A percentile compares a stretch with the other conserved stretches of the same genome.
These are phyloP conservation scores for Eupeodes latifasciatus DNA, from an alignment of 2,888 invertebrate genomes.

Conservation along the genomic window DNA sequence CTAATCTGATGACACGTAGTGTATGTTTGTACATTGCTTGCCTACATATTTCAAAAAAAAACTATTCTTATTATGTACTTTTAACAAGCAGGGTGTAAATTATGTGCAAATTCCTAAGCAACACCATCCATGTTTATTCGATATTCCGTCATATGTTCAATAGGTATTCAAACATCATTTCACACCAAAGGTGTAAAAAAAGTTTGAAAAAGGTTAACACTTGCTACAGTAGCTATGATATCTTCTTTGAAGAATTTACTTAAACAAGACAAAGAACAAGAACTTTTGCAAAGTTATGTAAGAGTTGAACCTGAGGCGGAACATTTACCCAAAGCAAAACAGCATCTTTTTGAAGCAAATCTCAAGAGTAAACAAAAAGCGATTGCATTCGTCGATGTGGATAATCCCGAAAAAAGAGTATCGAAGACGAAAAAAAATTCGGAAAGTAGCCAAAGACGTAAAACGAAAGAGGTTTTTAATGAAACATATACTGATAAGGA, in stretches of 20 bases:
- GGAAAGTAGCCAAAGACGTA: conserved; percentile 81
- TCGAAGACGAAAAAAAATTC: conserved; percentile 80
- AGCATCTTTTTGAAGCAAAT: conserved; percentile 58
- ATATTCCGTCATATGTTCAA: neutral
- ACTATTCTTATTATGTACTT: neutral
- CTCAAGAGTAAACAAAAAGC: conserved; percentile 71
- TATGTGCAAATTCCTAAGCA: neutral
- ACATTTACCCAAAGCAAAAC: conserved; percentile 66
- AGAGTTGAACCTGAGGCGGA: conserved; percentile 87
- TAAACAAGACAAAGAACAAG: conserved; percentile 89
- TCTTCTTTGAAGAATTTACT: conserved; percentile 86
- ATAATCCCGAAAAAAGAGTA: conserved; percentile 76
- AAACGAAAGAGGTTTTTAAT: conserved; percentile 85
- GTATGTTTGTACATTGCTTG: no score
- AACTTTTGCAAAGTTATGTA: conserved; percentile 92
- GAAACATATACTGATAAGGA: conserved; percentile 96
- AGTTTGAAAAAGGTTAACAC: neutral
- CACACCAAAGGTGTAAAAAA: neutral
- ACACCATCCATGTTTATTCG: conserved; percentile 5
- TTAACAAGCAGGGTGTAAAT: neutral
- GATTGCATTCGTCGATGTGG: conserved; percentile 75
- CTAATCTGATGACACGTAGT: no score
- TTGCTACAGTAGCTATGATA: conserved; percentile 78
- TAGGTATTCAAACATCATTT: neutral
- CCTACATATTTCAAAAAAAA: no score